These are phyloP conservation scores for Holacanthella duospinosa DNA, from an alignment of 2,888 invertebrate species.

Conservation along the genomic window DNA sequence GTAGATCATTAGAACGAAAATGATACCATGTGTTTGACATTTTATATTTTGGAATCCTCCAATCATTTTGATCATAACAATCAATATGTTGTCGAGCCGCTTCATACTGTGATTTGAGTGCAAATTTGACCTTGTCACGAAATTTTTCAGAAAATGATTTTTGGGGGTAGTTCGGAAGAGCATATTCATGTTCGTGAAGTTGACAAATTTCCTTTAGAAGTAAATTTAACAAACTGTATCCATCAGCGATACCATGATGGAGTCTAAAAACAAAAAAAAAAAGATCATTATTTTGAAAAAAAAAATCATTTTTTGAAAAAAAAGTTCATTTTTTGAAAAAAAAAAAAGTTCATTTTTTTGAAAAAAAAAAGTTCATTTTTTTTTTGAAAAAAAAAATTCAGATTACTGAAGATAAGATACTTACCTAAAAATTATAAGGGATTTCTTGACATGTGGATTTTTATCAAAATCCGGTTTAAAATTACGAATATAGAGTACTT, in stretches of 20 bases:
- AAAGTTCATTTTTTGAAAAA: no score
- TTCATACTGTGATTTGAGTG: slow-evolving; percentile 10
- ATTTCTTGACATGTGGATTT: neutral
- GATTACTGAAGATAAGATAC: neutral
- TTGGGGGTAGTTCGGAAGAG: neutral
- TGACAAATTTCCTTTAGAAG: slow-evolving; percentile 13
- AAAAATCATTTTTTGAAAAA: neutral
- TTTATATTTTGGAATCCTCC: slow-evolving; percentile 11
- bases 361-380: neutral
- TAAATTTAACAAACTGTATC: slow-evolving; percentile 13
- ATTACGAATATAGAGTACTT: slow-evolving; percentile 14
- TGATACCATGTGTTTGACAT: slow-evolving; percentile 5
- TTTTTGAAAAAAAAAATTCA: neutral
- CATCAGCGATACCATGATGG: slow-evolving; percentile 20
- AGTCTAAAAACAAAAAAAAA: slow-evolving; percentile 8
- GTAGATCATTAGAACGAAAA: slow-evolving; percentile 8
- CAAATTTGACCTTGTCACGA: slow-evolving; percentile 7
- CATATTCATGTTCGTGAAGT: slow-evolving; percentile 1
- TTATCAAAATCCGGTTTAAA: slow-evolving; percentile 1
- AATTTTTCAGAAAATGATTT: neutral
- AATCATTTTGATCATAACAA: slow-evolving; percentile 11
- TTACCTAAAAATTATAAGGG: neutral
- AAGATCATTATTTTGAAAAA: neutral
- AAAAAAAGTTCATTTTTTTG: neutral
- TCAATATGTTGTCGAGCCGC: slow-evolving; percentile 13